Evolutionary conservation across 2,888 invertebrate genomes (phyloP).

Genomic region (Drosophila macrospina): DNA sequence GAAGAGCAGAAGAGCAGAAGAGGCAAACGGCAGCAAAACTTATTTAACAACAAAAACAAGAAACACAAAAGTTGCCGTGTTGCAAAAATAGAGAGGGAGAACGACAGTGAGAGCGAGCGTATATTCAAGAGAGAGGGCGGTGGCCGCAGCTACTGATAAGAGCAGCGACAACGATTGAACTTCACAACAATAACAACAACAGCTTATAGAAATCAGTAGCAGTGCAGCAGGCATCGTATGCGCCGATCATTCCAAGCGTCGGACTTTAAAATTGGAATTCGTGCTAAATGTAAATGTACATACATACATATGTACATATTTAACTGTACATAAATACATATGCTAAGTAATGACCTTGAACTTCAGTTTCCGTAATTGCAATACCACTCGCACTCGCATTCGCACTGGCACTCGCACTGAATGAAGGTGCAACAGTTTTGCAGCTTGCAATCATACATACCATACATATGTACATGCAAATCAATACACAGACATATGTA

Average conservation of each 20-base stretch:
- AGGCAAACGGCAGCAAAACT: constrained; percentile 58
- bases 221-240: constrained; percentile 20
- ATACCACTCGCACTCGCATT: constrained; percentile 24
- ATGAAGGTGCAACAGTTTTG: constrained; percentile 68
- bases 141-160: constrained; percentile 60
- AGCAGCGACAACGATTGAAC: constrained; percentile 46
- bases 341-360: constrained; percentile 72
- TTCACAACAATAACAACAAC: constrained; percentile 41
- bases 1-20: constrained; percentile 54
- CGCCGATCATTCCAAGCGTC: constrained; percentile 36
- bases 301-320: constrained; percentile 11
- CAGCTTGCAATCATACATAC: constrained; percentile 15
- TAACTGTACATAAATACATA: constrained; percentile 8
- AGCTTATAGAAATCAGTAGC: constrained; percentile 19
- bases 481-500: neutral
- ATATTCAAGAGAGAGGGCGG: constrained; percentile 39
- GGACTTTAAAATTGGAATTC: constrained; percentile 25
- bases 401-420: constrained; percentile 13
- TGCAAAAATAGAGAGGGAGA: constrained; percentile 41
- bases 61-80: constrained; percentile 44
- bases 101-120: constrained; percentile 8
- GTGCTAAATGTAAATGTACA: constrained; percentile 16
- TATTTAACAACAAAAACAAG: constrained; percentile 51
- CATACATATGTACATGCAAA: constrained; percentile 1
- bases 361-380: constrained; percentile 55